Conservation (phyloP, 2,888 invertebrate genomes). For the Polia nebulosa region DNA sequence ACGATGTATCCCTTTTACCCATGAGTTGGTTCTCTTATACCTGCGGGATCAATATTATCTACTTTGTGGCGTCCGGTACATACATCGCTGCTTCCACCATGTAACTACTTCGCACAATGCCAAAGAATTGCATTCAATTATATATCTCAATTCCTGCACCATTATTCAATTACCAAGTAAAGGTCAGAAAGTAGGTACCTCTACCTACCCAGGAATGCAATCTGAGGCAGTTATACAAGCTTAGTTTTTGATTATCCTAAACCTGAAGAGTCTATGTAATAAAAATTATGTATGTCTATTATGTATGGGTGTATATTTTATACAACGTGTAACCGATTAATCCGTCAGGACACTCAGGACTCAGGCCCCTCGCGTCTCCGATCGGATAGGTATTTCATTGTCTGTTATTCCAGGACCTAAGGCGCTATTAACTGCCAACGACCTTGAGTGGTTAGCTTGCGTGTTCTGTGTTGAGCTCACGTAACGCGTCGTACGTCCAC, state of each 20-base stretch:
- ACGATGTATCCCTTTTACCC: neutral
- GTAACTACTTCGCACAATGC: constrained; percentile 20
- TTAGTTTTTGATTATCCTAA: neutral
- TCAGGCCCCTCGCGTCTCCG: no score
- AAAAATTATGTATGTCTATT: no score
- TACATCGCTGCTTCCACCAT: neutral
- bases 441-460: no score
- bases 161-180: constrained; percentile 36
- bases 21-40: neutral
- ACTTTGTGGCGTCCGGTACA: constrained; percentile 15
- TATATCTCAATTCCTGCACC: constrained; percentile 20
- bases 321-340: no score
- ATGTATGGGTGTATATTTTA: no score
- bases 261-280: no score
- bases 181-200: neutral
- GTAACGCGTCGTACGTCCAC: no score
- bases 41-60: constrained; percentile 1
- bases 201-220: constrained; percentile 1
- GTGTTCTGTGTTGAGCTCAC: no score
- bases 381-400: no score
- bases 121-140: constrained; percentile 26
- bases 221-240: neutral
- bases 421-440: no score
- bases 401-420: no score
- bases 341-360: no score